These are phyloP conservation scores for Lacerta viridis DNA, from an alignment of 2,797 vertebrate species.

Conservation along the genomic window DNA sequence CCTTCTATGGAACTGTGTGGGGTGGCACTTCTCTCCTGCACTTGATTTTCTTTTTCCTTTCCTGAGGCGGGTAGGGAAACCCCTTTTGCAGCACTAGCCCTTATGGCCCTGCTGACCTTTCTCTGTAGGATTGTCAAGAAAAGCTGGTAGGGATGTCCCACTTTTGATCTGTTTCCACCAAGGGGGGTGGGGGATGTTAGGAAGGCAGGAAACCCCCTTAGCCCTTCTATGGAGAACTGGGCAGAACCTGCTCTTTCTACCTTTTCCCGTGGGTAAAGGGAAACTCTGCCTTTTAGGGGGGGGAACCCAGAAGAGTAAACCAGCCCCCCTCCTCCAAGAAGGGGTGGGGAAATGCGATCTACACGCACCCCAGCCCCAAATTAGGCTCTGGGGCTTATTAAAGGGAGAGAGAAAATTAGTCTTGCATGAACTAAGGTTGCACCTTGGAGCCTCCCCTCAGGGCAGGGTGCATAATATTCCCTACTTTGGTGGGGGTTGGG, in stretches of 20 bases:
- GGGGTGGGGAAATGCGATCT: neutral
- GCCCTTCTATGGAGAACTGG: too few relatives aligned
- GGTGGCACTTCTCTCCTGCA: neutral
- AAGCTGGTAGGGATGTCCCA: neutral
- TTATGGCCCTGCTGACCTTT: neutral
- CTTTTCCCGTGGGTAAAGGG: too few relatives aligned
- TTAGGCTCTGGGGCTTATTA: neutral
- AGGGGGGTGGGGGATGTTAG: neutral
- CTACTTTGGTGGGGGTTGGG: neutral
- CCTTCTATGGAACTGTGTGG: neutral
- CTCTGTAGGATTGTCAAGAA: neutral
- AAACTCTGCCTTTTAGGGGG: too few relatives aligned
- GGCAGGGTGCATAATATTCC: neutral
- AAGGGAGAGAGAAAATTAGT: neutral
- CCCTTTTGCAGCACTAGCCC: too few relatives aligned
- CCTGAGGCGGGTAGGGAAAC: too few relatives aligned
- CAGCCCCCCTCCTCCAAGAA: neutral
- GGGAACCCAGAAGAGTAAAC: too few relatives aligned
- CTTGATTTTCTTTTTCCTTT: neutral
- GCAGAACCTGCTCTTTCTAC: too few relatives aligned
- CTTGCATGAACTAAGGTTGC: neutral
- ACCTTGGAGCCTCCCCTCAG: neutral
- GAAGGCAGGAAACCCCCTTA: too few relatives aligned
- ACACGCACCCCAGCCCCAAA: neutral
- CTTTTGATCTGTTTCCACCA: neutral